Evolutionary conservation across 2,888 invertebrate genomes (phyloP).

Genomic region (Teleogryllus oceanicus): DNA sequence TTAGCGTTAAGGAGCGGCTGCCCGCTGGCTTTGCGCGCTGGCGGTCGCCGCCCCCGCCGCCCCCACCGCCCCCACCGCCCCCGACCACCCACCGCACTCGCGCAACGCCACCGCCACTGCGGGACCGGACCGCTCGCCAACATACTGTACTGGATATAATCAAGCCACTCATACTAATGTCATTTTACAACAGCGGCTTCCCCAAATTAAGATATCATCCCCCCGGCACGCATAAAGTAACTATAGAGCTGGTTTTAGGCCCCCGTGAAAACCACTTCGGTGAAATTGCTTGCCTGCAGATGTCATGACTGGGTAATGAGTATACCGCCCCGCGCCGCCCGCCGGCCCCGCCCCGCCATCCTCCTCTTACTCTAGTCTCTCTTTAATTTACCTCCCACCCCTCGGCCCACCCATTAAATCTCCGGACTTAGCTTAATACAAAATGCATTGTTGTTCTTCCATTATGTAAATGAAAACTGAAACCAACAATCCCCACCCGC

Average conservation of each 20-base stretch:
- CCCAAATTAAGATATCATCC: conserved; percentile 34
- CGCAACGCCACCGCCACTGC: background rate
- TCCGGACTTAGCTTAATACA: conserved; percentile 49
- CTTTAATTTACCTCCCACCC: conserved; percentile 39
- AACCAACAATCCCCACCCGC: conserved; percentile 34
- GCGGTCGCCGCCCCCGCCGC: background rate
- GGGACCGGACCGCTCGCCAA: background rate
- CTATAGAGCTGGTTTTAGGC: conserved; percentile 29
- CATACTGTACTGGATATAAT: conserved; percentile 25
- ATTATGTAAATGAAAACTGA: conserved; percentile 52
- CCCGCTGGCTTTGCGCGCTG: background rate
- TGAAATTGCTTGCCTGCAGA: conserved; percentile 50
- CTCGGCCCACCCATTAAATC: conserved; percentile 50
- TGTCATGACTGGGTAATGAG: conserved; percentile 49
- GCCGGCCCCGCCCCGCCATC: conserved; percentile 38
- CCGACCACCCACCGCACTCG: background rate
- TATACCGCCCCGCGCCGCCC: conserved; percentile 37
- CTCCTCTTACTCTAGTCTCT: conserved; percentile 40
- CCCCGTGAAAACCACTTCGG: conserved; percentile 46
- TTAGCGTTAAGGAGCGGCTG: conserved; percentile 12
- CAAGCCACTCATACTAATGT: conserved; percentile 31
- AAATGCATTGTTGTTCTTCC: conserved; percentile 54
- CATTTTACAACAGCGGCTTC: conserved; percentile 31
- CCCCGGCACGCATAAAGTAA: conserved; percentile 32
- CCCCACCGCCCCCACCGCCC: too few relatives aligned